Base-by-base conservation (phyloP, 1,140 invertebrate species). In the Caenorhabditis latens region DNA sequence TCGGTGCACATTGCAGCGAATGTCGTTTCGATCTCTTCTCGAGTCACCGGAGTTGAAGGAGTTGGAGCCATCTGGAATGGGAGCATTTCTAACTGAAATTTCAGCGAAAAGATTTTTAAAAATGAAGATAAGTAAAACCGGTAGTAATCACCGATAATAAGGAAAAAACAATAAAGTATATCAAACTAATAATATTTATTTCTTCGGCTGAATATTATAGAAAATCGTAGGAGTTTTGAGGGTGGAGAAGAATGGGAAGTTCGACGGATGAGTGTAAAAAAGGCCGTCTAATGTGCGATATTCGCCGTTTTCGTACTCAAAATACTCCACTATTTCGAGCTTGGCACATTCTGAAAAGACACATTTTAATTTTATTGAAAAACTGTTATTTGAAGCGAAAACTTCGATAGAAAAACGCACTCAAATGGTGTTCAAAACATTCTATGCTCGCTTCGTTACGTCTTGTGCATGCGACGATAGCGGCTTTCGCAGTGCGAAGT, bases 151-250 rank as follows among this genome's bases (percentile, higher is more conserved):
- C 4, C 3, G 40, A 63, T 8, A 32, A 63, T 2, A 63, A 24
- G 14, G 1, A 6, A 57, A 16, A 24, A 82, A 48, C 7, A 48
- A 48, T 50, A 5, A 24, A 0, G 32, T 32, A 82, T 55, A 24
- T 24, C 9, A 32, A 83, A 21, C 3, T 83, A 58, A 61, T 61
- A 2, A 32, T 21, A 43, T 58, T 61, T 48, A 46, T 61, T 46
- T 42, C 21, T 84, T 40, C 6, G 40, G 8, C 82, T 53, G 53
- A 42, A 86, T 50, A 55, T 88, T 65, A 43, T 79, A 88, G 21
- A 88, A 71, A n/a, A 88, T 84, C 19, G 87, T 88, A 2, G 83
- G 83, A 9, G 87, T 85, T 46, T 88, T 57, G 9, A 88, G 16
- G 6, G 87, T 61, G 19, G 83, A 85, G 24, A 48, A 85, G 42